Conservation (phyloP, 2,888 invertebrate species). For the Amaurobius ferox region DNA sequence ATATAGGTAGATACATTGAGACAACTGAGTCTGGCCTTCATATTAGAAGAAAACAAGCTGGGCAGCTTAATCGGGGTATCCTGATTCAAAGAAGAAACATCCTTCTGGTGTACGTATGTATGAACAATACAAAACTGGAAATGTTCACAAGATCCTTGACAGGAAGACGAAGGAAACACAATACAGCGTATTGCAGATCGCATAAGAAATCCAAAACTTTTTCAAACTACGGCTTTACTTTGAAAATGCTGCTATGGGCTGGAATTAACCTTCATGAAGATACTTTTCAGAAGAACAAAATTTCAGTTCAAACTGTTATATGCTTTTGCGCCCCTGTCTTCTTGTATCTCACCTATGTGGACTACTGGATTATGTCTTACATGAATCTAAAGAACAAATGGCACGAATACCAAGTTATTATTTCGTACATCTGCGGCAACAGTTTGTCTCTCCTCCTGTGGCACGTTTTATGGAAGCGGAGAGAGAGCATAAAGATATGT, state of each 20-base stretch:
- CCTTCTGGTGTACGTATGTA: too few relatives aligned
- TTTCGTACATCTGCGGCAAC: conserved; percentile 45
- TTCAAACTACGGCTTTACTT: conserved; percentile 7
- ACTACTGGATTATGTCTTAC: conserved; percentile 57
- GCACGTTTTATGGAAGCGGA: conserved; percentile 20
- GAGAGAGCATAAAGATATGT: background rate
- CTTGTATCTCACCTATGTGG: conserved; percentile 20
- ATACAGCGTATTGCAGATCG: background rate
- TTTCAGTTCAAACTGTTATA: background rate
- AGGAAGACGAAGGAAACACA: too few relatives aligned
- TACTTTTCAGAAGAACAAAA: background rate
- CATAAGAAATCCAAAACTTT: background rate
- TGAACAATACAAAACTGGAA: too few relatives aligned
- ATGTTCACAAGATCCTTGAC: too few relatives aligned
- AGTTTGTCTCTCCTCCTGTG: conserved; percentile 28
- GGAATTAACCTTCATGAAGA: conserved; percentile 32
- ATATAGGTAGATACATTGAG: too few relatives aligned
- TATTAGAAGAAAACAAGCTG: too few relatives aligned
- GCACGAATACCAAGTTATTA: conserved; percentile 42
- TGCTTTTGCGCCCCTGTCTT: conserved; percentile 5
- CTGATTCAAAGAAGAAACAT: too few relatives aligned
- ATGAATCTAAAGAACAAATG: conserved; percentile 26
- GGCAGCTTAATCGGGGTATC: too few relatives aligned
- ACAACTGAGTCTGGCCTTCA: too few relatives aligned
- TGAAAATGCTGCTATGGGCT: conserved; percentile 22